phyloP scores from a whole-genome alignment of 2,888 invertebrate genomes.

The Halictus ligatus region DNA sequence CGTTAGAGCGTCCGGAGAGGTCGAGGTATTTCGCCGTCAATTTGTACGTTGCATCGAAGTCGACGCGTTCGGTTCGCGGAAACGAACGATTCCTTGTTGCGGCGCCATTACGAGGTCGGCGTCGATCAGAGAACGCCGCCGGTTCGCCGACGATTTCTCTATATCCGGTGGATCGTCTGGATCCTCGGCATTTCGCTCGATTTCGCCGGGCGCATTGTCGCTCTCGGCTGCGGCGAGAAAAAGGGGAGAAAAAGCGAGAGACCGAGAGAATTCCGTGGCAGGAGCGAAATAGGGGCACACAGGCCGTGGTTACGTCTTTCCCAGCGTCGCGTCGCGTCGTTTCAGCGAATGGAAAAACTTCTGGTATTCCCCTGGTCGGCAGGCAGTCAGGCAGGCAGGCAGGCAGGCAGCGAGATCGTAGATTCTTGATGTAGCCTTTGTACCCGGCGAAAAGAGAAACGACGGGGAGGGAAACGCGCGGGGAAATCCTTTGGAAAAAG shows the following conservation, averaged over 20 bases:
- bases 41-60: constrained; percentile 8
- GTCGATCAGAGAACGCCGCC: not conserved
- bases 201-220: constrained; percentile 20
- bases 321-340: constrained; percentile 19
- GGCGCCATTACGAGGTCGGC: not conserved
- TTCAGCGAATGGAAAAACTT: too few species aligned
- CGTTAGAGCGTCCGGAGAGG: not conserved
- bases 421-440: constrained; percentile 68
- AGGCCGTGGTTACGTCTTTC: constrained; percentile 41
- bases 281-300: constrained; percentile 24
- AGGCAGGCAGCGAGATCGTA: constrained; percentile 64
- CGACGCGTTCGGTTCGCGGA: not conserved
- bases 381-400: too few species aligned
- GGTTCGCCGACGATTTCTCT: not conserved
- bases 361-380: too few species aligned
- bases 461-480: constrained; percentile 46
- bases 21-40: not conserved
- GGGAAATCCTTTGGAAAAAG: constrained; percentile 65
- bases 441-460: constrained; percentile 53
- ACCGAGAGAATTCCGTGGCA: constrained; percentile 17
- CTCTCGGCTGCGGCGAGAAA: not conserved
- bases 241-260: too few species aligned
- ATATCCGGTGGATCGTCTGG: not conserved
- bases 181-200: constrained; percentile 16
- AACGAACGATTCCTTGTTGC: not conserved